Conservation (phyloP, 2,113 vertebrate genomes). For the Corvus cornix region DNA sequence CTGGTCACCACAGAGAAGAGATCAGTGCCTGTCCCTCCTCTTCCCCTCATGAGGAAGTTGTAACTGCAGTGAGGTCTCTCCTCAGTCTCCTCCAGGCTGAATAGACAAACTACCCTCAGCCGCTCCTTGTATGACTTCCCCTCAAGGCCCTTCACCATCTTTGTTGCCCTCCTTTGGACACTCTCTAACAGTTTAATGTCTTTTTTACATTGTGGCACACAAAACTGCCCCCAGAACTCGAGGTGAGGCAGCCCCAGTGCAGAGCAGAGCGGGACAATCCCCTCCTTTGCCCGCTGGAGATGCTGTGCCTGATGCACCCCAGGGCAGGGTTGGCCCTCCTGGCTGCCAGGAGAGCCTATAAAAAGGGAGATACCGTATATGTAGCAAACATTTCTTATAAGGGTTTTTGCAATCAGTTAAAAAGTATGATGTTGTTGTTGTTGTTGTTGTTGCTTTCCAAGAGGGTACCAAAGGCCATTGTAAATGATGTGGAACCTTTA, state of each 20-base stretch:
- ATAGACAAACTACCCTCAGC: not conserved
- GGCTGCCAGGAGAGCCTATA: not conserved
- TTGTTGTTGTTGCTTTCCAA: not conserved
- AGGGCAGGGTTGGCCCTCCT: fast-evolving
- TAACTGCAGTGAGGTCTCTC: not conserved
- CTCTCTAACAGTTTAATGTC: not conserved
- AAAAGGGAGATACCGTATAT: not conserved
- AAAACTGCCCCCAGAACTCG: not conserved
- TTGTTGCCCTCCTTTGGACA: not conserved
- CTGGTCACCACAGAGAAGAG: not conserved
- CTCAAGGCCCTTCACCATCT: not conserved
- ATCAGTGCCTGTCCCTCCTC: not conserved
- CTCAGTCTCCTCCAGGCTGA: not conserved
- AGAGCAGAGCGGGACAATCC: not conserved
- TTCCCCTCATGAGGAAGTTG: fast-evolving
- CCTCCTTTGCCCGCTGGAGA: fast-evolving
- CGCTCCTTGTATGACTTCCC: fast-evolving
- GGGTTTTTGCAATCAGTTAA: not conserved
- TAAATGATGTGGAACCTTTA: not conserved
- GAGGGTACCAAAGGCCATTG: not conserved
- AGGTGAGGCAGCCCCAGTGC: not conserved
- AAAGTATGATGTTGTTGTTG: not conserved
- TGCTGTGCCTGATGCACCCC: not conserved
- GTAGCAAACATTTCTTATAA: not conserved
- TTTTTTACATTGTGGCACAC: fast-evolving